Base-by-base conservation (phyloP, 2,113 vertebrate genomes). In the Alethe diademata region DNA sequence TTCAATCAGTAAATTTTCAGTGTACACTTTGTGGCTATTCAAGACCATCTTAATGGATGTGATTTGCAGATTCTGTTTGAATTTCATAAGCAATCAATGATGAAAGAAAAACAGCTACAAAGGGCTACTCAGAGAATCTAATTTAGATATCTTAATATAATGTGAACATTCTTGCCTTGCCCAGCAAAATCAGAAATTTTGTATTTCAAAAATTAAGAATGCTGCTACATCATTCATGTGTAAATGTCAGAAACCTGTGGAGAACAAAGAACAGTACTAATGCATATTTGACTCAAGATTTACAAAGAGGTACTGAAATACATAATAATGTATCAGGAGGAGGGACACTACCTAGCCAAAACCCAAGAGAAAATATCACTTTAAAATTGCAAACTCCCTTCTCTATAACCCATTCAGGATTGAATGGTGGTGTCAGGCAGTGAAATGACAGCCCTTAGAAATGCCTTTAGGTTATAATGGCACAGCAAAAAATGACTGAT, bases 391-490 rank as follows among this genome's bases (percentile, higher is more conserved):
- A 83, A 86, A 67, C 14, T 90, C 51, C 33, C 62, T 86, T 51
- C 61, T 89, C 24, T 60, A 36, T 35, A 91, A 92, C 16, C 53
- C 87, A 78, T 76, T 90, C 40, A 69, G 54, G n/a, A 88, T 22
- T 88, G 81, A 95, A 83, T 0, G 5, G 80, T 15, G 57, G 35
- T 33, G 58, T 92, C 90, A 88, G 64, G 66, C 62, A 78, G 71
- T 36, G 54, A 96, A 91, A 93, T 76, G 84, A 96, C 94, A 95
- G 74, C 66, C 29, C n/a, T 73, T 71, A 88, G 75, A 94, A 86
- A 90, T 82, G 86, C 85, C 95, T 91, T 91, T 57, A 86, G 91
- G 91, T 88, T 87, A 80, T 54, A 93, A 79, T 50, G n/a, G 61
- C 58, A 85, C 60, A 81, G 54, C 26, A 95, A 86, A 64, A 66